A percentile compares a stretch with the other conserved stretches of the same genome.
Conservation (phyloP, 92 coral and sea anemone species). For the Galaxea fascicularis region DNA sequence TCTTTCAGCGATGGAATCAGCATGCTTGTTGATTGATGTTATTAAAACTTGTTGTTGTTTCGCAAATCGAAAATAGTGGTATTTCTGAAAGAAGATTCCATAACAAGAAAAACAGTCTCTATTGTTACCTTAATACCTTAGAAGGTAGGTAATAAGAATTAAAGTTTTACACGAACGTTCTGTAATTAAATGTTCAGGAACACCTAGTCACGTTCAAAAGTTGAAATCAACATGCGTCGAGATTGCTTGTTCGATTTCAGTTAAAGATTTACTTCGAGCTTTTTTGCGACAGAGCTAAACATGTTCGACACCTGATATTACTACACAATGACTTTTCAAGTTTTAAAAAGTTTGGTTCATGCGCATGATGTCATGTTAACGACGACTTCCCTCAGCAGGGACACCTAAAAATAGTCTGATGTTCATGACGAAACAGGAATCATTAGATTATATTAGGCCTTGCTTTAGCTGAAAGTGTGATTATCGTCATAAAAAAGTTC, state of each 20-base stretch:
- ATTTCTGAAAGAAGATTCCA: constrained; percentile 7
- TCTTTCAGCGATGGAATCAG: constrained; percentile 4
- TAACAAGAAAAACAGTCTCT: not conserved
- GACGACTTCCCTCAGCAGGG: not conserved
- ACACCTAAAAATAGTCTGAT: not conserved
- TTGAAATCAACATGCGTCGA: not conserved
- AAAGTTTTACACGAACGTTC: not conserved
- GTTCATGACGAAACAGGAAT: not conserved
- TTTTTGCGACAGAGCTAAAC: not conserved
- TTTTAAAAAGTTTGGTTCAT: too few species aligned
- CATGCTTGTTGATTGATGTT: constrained; percentile 6
- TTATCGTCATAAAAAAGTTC: too few species aligned
- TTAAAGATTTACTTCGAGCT: not conserved
- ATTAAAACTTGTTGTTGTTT: not conserved
- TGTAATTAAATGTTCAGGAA: not conserved
- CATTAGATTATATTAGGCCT: not conserved
- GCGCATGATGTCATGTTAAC: not conserved
- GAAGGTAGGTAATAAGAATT: not conserved
- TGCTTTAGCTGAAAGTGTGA: not conserved
- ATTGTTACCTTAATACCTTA: not conserved
- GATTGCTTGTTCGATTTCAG: too few species aligned
- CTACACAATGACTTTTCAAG: not conserved
- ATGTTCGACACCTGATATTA: not conserved
- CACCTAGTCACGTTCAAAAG: not conserved
- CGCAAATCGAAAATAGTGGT: not conserved